These are phyloP conservation scores for Hirundo rustica DNA, from an alignment of 2,797 vertebrate species.

Conservation along the genomic window DNA sequence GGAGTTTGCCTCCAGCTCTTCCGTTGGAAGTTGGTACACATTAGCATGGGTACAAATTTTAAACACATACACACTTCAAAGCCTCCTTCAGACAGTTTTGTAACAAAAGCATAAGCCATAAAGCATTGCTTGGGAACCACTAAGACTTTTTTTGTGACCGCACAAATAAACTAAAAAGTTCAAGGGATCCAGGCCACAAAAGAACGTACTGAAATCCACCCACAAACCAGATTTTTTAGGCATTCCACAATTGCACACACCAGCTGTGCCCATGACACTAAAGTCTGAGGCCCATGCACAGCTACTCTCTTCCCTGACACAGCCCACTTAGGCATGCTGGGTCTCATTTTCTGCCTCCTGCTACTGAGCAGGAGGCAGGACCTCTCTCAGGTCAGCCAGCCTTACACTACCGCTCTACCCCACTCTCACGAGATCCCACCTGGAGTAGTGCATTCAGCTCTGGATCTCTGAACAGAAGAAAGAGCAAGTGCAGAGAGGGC, in stretches of 20 bases:
- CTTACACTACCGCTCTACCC: not conserved
- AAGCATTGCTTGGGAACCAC: not conserved
- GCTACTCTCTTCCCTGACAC: not conserved
- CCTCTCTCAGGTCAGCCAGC: not conserved
- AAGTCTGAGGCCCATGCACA: not conserved
- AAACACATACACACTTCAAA: not conserved
- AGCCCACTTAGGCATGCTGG: not conserved
- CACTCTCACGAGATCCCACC: not conserved
- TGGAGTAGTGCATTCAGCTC: not conserved
- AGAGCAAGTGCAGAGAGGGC: not conserved
- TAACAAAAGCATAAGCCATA: conserved; percentile 20
- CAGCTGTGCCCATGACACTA: not conserved
- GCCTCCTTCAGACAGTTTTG: not conserved
- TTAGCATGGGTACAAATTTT: not conserved
- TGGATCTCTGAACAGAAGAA: not conserved
- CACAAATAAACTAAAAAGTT: conserved; percentile 5
- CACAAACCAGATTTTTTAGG: conserved; percentile 6
- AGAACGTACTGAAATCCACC: not conserved
- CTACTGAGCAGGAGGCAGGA: not conserved
- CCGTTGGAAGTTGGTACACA: not conserved
- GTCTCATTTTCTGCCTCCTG: not conserved
- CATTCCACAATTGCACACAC: not conserved
- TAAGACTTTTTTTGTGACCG: not conserved
- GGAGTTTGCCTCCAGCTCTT: not conserved
- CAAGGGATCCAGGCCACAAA: not conserved